A percentile compares a stretch with the other conserved stretches of the same genome.
phyloP scores from a whole-genome alignment of 2,888 invertebrate species.

The Orthosia gracilis region DNA sequence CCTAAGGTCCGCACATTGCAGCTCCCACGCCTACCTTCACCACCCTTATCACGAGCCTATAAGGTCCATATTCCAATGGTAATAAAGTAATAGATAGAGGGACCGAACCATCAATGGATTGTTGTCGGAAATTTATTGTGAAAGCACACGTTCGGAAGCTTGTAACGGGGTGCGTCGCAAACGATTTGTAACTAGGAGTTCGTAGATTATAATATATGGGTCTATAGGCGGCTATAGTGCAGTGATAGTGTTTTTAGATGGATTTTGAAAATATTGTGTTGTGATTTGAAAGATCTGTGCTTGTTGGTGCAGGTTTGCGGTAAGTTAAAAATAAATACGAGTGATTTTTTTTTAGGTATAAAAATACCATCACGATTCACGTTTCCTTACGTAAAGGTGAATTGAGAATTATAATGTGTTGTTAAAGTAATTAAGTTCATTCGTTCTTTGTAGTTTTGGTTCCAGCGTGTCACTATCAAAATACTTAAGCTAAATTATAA shows the following conservation, averaged over 20 bases:
- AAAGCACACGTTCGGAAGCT: slow-evolving; percentile 53
- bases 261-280: background rate
- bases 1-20: slow-evolving; percentile 63
- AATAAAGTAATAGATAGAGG: slow-evolving; percentile 56
- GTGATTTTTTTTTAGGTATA: too few relatives aligned
- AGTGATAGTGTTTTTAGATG: background rate
- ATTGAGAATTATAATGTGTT: background rate
- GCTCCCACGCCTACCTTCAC: slow-evolving; percentile 39
- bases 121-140: slow-evolving; percentile 66
- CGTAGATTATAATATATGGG: slow-evolving; percentile 29
- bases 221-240: background rate
- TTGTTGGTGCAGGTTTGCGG: background rate
- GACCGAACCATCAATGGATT: slow-evolving; percentile 64
- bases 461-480: too few relatives aligned
- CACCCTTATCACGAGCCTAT: slow-evolving; percentile 45
- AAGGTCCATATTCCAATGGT: slow-evolving; percentile 52
- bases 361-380: too few relatives aligned
- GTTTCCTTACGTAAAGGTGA: background rate
- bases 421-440: background rate
- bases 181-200: slow-evolving; percentile 51
- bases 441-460: background rate
- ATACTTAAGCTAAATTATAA: too few relatives aligned
- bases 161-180: slow-evolving; percentile 52
- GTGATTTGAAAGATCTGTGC: background rate
- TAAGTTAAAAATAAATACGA: background rate